Percentiles rank a stretch among this genome's conserved stretches.
Evolutionary conservation across 2,797 vertebrate genomes (phyloP).

Genomic region (Sebastes oblongus): DNA sequence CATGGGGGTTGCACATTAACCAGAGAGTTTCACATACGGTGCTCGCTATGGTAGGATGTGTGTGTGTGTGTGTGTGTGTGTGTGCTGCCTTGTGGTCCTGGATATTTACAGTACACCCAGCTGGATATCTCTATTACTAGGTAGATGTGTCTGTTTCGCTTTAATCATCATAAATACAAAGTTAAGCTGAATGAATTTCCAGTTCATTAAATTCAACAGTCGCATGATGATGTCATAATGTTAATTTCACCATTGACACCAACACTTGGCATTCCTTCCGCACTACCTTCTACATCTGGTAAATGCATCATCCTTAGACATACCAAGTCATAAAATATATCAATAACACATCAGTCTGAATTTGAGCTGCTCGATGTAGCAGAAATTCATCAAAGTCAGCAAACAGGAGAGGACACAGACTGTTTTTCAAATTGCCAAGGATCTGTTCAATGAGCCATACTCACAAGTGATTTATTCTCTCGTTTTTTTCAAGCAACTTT

Average conservation of each 20-base stretch:
- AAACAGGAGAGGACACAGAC: conserved; percentile 65
- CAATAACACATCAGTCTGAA: conserved; percentile 72
- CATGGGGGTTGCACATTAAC: conserved; percentile 37
- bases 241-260: conserved; percentile 1
- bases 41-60: conserved; percentile 8
- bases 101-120: background rate
- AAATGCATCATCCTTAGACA: conserved; percentile 43
- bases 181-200: background rate
- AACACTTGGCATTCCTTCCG: background rate
- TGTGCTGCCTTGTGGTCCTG: background rate
- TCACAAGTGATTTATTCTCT: conserved; percentile 68
- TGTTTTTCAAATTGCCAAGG: conserved; percentile 55
- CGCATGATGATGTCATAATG: conserved; percentile 19
- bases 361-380: conserved; percentile 69
- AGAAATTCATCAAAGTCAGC: conserved; percentile 78
- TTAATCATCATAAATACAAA: background rate
- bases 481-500: conserved; percentile 53
- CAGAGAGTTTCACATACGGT: conserved; percentile 9
- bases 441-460: conserved; percentile 72
- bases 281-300: conserved; percentile 7
- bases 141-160: background rate
- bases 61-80: background rate
- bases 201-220: conserved; percentile 1
- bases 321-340: conserved; percentile 51
- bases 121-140: background rate